Base-by-base conservation (phyloP, 2,797 vertebrate genomes). In the Sparidentex hasta region DNA sequence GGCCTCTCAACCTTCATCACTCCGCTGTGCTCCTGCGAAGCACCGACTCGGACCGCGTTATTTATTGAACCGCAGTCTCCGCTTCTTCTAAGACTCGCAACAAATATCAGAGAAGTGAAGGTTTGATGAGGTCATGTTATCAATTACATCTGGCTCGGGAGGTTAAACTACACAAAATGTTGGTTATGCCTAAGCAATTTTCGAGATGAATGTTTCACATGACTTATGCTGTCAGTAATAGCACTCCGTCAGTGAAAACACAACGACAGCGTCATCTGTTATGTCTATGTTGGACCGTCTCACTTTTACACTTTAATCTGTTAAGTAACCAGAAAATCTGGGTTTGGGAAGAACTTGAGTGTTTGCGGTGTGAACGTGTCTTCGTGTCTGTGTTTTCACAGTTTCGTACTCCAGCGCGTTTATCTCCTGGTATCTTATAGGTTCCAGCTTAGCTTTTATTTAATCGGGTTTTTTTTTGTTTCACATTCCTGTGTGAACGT, bases 1-100 rank as follows among this genome's bases (percentile, higher is more conserved):
- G 90, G 88, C 91, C 92, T 86, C 94, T 88, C 72, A 47, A 66
- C 86, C 91, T 87, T 65, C 91, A 87, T 88, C 90, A 65, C 91
- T 85, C 84, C 65, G 4, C 82, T 55, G 61, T 61, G 83, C 83
- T 83, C 57, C 87, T 81, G 81, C 74, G 20, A 71, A 58, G 81
- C 74, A 54, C 68, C 12, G 57, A 71, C 74, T 20, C 29, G 62
- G 46, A 43, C 74, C 3, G 52, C 75, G 13, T 88, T 91, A 91
- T 88, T 90, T 91, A 90, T 86, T 73, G 82, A 73, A 65, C 75
- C 13, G 54, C 44, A n/a, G 68, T 56, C 52, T 72, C 56, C 27
- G 4, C 56, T 56, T 76, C 78, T 73, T 90, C 65, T 66, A 29
- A 86, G 65, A 65, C 82, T 85, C 29, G 52, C 65, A 83, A 76